A percentile compares a stretch with the other conserved stretches of the same genome.
Conservation (phyloP, 2,888 invertebrate species). For the Phlogophora meticulosa region DNA sequence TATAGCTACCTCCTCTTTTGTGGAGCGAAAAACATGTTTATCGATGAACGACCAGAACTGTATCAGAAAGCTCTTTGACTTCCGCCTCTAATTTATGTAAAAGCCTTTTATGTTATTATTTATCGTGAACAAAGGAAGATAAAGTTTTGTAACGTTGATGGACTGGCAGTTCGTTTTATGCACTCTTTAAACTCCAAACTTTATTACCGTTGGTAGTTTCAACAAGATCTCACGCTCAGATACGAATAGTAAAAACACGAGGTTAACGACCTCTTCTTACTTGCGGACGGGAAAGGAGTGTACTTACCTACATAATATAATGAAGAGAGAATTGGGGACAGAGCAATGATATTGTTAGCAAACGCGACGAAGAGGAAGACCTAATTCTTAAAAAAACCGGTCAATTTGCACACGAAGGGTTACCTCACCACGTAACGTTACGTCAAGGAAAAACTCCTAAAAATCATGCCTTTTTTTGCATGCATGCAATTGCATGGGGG, state of each 20-base stretch:
- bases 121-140: constrained; percentile 20
- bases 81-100: constrained; percentile 9
- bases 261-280: constrained; percentile 50
- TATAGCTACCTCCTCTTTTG: too few relatives aligned
- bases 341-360: background rate
- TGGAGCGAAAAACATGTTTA: background rate
- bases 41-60: background rate
- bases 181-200: constrained; percentile 57
- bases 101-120: constrained; percentile 9
- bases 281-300: constrained; percentile 13
- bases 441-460: too few relatives aligned
- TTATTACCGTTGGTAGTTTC: constrained; percentile 52
- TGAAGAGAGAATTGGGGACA: background rate
- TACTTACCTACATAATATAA: background rate
- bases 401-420: too few relatives aligned
- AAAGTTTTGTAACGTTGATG: constrained; percentile 42
- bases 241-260: constrained; percentile 49
- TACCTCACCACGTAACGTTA: too few relatives aligned
- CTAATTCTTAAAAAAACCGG: background rate
- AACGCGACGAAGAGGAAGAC: background rate
- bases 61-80: background rate
- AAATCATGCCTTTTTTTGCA: too few relatives aligned
- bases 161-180: constrained; percentile 49
- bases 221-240: constrained; percentile 54
- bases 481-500: too few relatives aligned